Base-by-base conservation (phyloP, 1,140 invertebrate genomes). In the Limonius californicus region DNA sequence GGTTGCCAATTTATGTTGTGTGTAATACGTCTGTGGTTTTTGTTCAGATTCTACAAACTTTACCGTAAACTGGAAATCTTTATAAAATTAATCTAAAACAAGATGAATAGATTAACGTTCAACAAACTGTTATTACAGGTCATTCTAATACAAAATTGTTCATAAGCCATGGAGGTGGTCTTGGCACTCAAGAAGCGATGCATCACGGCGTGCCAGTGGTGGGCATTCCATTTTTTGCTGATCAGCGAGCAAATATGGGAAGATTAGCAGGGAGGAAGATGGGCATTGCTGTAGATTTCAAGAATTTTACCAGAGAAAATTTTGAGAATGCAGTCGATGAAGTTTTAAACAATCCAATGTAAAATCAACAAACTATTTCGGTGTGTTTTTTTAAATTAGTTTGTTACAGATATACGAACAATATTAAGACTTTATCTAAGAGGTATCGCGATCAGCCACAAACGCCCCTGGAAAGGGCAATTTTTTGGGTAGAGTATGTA, bases 401-500 rank as follows among this genome's bases (percentile, higher is more conserved):
- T 27, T 27, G 9, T 27, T 27, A 45, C 14, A 45, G 42, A n/a
- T 45, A 45, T 12, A 45, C 42, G 6, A 2, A 45, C 4, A 45
- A 45, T 45, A 45, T 45, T 6, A 70, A 73, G 1, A 71, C 66
- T 18, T 71, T 85, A 12, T 86, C 86, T 7, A 74, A 70, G 43
- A 79, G 84, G 15, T 86, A 85, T 72, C 72, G 77, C 12, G 88
- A 90, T 74, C 80, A 84, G 42, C 81, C 80, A 11, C 68, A 77
- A 12, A 72, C 72, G 1, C 85, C 88, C 0, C 58, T 88, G 60
- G 82, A 88, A 14, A 82, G 82, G 0, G 85, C 85, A 0, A 77
- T 87, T 0, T 89, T 82, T 75, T 89, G 87, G 85, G 78, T 82
- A 0, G 88, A 90, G 70, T 84, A 88, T 63, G 79, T 89, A 0